A percentile compares a stretch with the other conserved stretches of the same genome.
phyloP scores from a whole-genome alignment of 2,113 vertebrate species.

The Kobus ellipsiprymnus region DNA sequence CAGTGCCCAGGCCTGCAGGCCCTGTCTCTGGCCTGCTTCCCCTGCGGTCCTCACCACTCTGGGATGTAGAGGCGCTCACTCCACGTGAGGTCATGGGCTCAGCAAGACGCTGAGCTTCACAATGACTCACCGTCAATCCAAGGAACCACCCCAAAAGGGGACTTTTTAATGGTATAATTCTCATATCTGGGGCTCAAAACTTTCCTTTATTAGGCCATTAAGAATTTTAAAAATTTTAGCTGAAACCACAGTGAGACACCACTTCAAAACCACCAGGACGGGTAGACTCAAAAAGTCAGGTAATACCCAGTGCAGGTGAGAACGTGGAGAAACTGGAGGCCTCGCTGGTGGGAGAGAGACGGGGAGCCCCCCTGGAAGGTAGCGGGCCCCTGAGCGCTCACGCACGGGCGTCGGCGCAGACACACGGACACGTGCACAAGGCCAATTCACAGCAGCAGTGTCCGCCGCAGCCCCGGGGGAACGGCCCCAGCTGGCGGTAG shows the following conservation, averaged over 20 bases:
- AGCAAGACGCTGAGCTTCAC: background rate
- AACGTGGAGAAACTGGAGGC: background rate
- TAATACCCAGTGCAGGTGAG: background rate
- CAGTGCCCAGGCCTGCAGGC: background rate
- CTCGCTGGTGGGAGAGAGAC: background rate
- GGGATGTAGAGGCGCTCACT: background rate
- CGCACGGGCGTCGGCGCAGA: too few relatives aligned
- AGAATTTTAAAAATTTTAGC: background rate
- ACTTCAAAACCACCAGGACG: background rate
- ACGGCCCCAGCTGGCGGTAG: rapidly evolving
- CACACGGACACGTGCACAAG: rapidly evolving
- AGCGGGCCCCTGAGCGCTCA: background rate
- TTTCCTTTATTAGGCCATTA: background rate
- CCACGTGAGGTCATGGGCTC: background rate
- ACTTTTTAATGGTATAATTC: background rate
- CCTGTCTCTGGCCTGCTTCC: background rate
- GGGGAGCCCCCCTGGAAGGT: background rate
- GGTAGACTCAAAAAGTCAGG: background rate
- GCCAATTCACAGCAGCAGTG: background rate
- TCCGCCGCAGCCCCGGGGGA: background rate
- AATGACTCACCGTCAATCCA: background rate
- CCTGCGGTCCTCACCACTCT: rapidly evolving
- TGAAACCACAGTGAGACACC: background rate
- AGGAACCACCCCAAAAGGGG: background rate
- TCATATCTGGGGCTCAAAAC: background rate